Conservation (phyloP, 2,113 vertebrate species). For the Lepisosteus oculatus region DNA sequence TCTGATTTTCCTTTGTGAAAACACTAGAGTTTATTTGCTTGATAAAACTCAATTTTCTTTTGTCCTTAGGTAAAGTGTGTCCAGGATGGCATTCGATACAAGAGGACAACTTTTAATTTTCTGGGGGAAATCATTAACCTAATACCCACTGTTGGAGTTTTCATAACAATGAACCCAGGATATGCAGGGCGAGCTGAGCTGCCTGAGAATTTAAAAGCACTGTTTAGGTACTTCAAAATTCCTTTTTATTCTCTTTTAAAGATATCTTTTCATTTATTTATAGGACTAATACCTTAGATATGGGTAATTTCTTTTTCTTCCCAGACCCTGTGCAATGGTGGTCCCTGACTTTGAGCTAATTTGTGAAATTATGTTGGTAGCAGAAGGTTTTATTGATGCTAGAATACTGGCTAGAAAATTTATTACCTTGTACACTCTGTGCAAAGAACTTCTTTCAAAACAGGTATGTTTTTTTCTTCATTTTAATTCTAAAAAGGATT, state of each 20-base stretch:
- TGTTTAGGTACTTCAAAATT: slow-evolving; percentile 76
- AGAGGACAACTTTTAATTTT: slow-evolving; percentile 86
- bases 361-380: slow-evolving; percentile 97
- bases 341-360: slow-evolving; percentile 96
- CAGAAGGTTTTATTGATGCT: slow-evolving; percentile 90
- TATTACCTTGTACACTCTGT: slow-evolving; percentile 88
- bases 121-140: slow-evolving; percentile 89
- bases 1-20: no score
- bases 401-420: slow-evolving; percentile 84
- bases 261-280: no score
- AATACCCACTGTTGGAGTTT: slow-evolving; percentile 86
- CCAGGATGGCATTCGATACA: slow-evolving; percentile 90
- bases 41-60: background rate
- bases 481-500: no score
- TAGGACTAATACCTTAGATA: no score
- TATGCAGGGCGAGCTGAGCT: slow-evolving; percentile 92
- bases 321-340: slow-evolving; percentile 94
- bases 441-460: slow-evolving; percentile 92
- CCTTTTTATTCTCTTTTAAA: no score
- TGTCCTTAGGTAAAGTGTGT: slow-evolving; percentile 87
- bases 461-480: slow-evolving; percentile 66
- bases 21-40: no score
- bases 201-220: slow-evolving; percentile 92
- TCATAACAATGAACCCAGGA: slow-evolving; percentile 98
- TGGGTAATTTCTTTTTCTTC: background rate